Percentiles rank a stretch among this genome's conserved stretches.
These are phyloP conservation scores for Neomonachus schauinslandi DNA, from an alignment of 2,113 vertebrate species.

Conservation along the genomic window DNA sequence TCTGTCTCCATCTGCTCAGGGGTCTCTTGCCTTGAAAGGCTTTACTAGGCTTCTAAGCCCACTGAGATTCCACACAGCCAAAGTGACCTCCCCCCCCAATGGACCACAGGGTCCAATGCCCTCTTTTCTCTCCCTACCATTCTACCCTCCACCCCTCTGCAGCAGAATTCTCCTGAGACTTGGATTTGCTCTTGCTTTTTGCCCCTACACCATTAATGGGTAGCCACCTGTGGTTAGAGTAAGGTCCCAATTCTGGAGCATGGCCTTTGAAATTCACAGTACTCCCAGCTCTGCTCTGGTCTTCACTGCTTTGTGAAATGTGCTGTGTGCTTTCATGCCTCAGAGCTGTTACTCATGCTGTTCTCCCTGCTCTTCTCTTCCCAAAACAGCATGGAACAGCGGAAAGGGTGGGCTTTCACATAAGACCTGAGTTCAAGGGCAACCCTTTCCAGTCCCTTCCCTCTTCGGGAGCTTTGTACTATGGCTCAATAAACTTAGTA, in stretches of 20 bases:
- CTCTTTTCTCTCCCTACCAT: not conserved
- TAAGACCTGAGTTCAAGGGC: not conserved
- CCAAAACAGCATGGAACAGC: not conserved
- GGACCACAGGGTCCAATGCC: not conserved
- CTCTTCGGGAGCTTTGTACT: no score
- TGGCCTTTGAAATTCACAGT: not conserved
- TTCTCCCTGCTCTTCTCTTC: not conserved
- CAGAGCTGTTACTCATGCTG: not conserved
- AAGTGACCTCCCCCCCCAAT: not conserved
- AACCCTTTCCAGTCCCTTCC: no score
- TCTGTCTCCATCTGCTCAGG: constrained; percentile 5
- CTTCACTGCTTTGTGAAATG: not conserved
- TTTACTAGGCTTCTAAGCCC: not conserved
- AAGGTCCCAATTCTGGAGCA: not conserved
- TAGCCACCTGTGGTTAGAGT: not conserved
- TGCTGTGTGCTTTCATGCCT: not conserved
- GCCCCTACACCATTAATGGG: not conserved
- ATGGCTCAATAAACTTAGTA: no score
- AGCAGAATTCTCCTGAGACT: not conserved
- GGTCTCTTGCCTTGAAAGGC: not conserved
- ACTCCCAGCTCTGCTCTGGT: not conserved
- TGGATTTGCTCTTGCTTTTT: not conserved
- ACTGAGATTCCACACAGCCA: not conserved
- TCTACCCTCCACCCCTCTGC: not conserved
- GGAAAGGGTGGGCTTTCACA: not conserved